Percentiles rank a stretch among this genome's conserved stretches.
Conservation (phyloP, 1,140 invertebrate genomes). For the Ganaspis sp. region DNA sequence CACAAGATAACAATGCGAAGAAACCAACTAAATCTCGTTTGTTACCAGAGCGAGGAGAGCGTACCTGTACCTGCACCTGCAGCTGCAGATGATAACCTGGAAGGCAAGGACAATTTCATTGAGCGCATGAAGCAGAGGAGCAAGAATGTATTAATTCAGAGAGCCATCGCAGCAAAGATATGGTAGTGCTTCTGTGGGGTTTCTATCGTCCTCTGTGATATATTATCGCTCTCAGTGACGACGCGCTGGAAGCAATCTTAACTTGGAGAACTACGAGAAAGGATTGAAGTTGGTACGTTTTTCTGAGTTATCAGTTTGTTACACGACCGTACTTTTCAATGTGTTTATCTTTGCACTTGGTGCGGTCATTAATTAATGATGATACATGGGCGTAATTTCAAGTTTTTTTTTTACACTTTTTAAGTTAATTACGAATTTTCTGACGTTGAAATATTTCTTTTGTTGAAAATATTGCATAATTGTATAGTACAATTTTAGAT, state of each 20-base stretch:
- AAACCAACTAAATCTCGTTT: slow-evolving; percentile 64
- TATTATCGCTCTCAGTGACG: background rate
- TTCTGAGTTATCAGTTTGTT: background rate
- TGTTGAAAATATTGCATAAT: background rate
- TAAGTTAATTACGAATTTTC: background rate
- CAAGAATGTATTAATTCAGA: slow-evolving; percentile 70
- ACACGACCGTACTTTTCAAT: background rate
- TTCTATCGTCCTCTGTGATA: background rate
- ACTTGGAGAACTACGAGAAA: background rate
- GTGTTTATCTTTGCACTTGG: background rate
- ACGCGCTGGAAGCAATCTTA: background rate
- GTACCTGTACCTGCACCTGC: slow-evolving; percentile 31
- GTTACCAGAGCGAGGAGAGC: slow-evolving; percentile 66
- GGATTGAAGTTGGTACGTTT: slow-evolving; percentile 1
- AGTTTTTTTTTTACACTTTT: background rate
- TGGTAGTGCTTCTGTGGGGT: slow-evolving; percentile 56
- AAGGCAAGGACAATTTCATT: slow-evolving; percentile 69
- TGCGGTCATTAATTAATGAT: background rate
- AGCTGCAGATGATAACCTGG: slow-evolving; percentile 58
- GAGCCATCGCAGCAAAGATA: slow-evolving; percentile 69
- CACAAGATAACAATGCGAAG: slow-evolving; percentile 34
- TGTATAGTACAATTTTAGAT: slow-evolving; percentile 21
- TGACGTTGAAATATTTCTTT: background rate
- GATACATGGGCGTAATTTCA: background rate
- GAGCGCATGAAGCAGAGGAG: slow-evolving; percentile 72